Conservation (phyloP, 2,888 invertebrate genomes). For the Acleris literana region DNA sequence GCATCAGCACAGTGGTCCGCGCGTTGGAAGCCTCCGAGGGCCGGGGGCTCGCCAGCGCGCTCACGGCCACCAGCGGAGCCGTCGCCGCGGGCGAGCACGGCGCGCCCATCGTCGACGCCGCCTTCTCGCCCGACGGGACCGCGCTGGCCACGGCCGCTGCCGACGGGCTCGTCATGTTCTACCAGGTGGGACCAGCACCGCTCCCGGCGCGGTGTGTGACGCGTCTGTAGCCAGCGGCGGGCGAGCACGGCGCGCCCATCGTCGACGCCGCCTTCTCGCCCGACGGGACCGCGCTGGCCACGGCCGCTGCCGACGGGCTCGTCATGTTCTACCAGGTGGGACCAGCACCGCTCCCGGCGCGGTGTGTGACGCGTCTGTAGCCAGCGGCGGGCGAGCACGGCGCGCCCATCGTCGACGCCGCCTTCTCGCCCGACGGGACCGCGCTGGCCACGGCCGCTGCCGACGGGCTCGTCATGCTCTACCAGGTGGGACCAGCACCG, state of each 20-base stretch:
- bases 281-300: too few relatives aligned
- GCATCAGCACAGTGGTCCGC: constrained; percentile 50
- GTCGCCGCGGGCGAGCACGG: constrained; percentile 55
- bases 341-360: too few relatives aligned
- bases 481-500: constrained; percentile 90
- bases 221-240: too few relatives aligned
- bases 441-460: constrained; percentile 95
- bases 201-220: constrained; percentile 38
- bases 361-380: too few relatives aligned
- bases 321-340: too few relatives aligned
- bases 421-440: constrained; percentile 97
- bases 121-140: constrained; percentile 97
- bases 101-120: constrained; percentile 88
- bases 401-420: constrained; percentile 88
- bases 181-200: constrained; percentile 84
- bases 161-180: constrained; percentile 96
- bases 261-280: constrained; percentile 56
- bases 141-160: constrained; percentile 95
- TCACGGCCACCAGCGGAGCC: constrained; percentile 45
- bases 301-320: too few relatives aligned
- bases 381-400: constrained; percentile 45
- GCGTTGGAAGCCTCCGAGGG: constrained; percentile 37
- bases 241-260: constrained; percentile 68
- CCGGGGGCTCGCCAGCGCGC: constrained; percentile 47
- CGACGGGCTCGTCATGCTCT: constrained; percentile 96